These are phyloP conservation scores for Heliconius eleuchia DNA, from an alignment of 1,140 invertebrate genomes.

Conservation along the genomic window DNA sequence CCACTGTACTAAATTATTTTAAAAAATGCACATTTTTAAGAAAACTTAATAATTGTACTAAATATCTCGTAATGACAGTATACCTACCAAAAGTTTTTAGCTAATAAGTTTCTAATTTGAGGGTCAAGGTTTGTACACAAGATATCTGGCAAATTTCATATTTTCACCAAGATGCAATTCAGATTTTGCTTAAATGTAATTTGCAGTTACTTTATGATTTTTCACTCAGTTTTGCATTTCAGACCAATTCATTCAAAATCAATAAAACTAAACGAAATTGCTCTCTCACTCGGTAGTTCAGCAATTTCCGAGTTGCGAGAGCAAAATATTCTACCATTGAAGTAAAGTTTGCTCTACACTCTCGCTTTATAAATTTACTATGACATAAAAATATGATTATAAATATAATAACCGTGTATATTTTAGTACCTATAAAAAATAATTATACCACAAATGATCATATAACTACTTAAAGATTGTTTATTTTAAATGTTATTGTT, in stretches of 20 bases:
- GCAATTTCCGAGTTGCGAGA: slow-evolving; percentile 9
- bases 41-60: background rate
- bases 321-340: background rate
- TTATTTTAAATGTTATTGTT: too few species aligned
- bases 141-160: slow-evolving; percentile 48
- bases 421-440: background rate
- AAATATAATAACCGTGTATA: background rate
- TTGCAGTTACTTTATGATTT: slow-evolving; percentile 30
- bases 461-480: too few species aligned
- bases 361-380: background rate
- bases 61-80: slow-evolving; percentile 10
- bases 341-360: background rate
- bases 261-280: slow-evolving; percentile 54
- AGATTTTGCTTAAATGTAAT: slow-evolving; percentile 18
- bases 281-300: slow-evolving; percentile 42
- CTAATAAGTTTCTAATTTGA: slow-evolving; percentile 36
- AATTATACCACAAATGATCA: background rate
- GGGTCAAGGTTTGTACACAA: slow-evolving; percentile 54
- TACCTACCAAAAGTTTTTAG: slow-evolving; percentile 16
- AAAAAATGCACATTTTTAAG: background rate
- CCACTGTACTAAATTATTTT: background rate
- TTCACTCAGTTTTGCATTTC: slow-evolving; percentile 42
- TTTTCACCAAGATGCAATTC: slow-evolving; percentile 34
- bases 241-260: slow-evolving; percentile 51
- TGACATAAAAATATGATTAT: background rate